phyloP scores from a whole-genome alignment of 1,140 invertebrate species.

The Drosophila kikkawai region DNA sequence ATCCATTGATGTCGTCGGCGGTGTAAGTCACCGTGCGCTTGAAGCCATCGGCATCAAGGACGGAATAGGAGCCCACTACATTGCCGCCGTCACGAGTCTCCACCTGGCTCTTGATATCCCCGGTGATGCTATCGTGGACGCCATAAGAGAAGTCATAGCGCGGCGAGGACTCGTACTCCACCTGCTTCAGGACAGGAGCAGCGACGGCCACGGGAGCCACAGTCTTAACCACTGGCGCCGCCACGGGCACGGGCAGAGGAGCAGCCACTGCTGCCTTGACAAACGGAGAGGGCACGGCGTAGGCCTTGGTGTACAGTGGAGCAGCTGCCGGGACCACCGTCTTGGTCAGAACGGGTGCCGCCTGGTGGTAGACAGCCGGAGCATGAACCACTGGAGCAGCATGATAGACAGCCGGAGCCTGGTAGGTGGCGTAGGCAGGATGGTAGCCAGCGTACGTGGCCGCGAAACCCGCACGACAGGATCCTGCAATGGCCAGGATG shows the following conservation, averaged over 20 bases:
- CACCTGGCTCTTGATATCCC: constrained; percentile 87
- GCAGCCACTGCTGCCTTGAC: constrained; percentile 55
- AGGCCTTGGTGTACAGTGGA: constrained; percentile 64
- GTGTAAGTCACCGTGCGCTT: constrained; percentile 86
- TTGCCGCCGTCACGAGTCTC: constrained; percentile 87
- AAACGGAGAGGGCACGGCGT: constrained; percentile 47
- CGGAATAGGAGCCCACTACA: constrained; percentile 86
- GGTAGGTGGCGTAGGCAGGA: constrained; percentile 64
- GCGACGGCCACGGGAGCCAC: constrained; percentile 23
- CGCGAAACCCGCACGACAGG: constrained; percentile 66
- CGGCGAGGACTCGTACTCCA: constrained; percentile 67
- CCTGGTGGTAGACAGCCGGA: constrained; percentile 58
- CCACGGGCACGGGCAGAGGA: constrained; percentile 38
- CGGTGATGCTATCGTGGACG: constrained; percentile 86
- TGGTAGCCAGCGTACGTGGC: constrained; percentile 74
- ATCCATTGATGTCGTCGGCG: constrained; percentile 86
- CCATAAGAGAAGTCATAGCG: constrained; percentile 86
- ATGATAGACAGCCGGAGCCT: constrained; percentile 61
- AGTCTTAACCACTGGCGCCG: constrained; percentile 43
- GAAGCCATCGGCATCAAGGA: constrained; percentile 87
- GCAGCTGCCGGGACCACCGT: constrained; percentile 43
- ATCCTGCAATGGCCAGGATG: constrained; percentile 61
- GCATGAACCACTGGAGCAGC: constrained; percentile 52
- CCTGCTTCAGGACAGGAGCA: constrained; percentile 61
- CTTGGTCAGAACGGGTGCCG: constrained; percentile 55